These are phyloP conservation scores for Spicauda simplicius DNA, from an alignment of 2,888 invertebrate genomes.

Conservation along the genomic window DNA sequence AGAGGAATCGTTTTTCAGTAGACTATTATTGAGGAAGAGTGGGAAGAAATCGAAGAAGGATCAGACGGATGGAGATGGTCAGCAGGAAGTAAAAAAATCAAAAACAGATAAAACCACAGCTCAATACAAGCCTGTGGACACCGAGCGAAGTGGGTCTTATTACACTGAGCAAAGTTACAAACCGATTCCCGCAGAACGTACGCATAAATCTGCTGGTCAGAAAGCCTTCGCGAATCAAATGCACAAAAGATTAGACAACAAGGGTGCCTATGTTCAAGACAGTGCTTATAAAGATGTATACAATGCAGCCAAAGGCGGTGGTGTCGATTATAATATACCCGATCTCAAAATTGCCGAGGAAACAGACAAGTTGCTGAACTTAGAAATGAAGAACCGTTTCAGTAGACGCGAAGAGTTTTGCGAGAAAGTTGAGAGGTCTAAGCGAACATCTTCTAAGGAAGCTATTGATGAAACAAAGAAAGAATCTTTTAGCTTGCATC, in stretches of 20 bases:
- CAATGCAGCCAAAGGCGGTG: slow-evolving; percentile 74
- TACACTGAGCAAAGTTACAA: slow-evolving; percentile 61
- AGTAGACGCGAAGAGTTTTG: slow-evolving; percentile 72
- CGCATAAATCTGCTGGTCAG: slow-evolving; percentile 77
- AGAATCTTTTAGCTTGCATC: slow-evolving; percentile 67
- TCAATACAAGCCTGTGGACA: slow-evolving; percentile 70
- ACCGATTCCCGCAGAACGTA: slow-evolving; percentile 73
- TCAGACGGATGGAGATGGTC: slow-evolving; percentile 70
- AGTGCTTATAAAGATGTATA: slow-evolving; percentile 78
- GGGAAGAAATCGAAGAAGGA: slow-evolving; percentile 88
- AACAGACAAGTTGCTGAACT: slow-evolving; percentile 77
- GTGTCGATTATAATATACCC: slow-evolving; percentile 77
- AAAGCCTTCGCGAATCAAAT: slow-evolving; percentile 79
- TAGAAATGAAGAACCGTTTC: slow-evolving; percentile 71
- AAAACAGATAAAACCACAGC: slow-evolving; percentile 67
- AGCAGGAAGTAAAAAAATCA: slow-evolving; percentile 70
- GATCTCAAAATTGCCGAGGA: slow-evolving; percentile 82
- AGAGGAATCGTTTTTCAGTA: slow-evolving; percentile 87
- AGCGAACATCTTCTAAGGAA: slow-evolving; percentile 71
- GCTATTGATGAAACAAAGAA: slow-evolving; percentile 66
- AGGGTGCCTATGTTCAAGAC: slow-evolving; percentile 80
- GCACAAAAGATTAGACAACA: slow-evolving; percentile 80
- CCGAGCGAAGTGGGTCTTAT: slow-evolving; percentile 56
- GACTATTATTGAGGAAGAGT: slow-evolving; percentile 88
- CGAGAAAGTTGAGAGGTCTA: slow-evolving; percentile 62